Evolutionary conservation across 1,140 invertebrate genomes (phyloP), one percentile per base, ranked within the genome.

Genomic region (Drosophila dunni): DNA sequence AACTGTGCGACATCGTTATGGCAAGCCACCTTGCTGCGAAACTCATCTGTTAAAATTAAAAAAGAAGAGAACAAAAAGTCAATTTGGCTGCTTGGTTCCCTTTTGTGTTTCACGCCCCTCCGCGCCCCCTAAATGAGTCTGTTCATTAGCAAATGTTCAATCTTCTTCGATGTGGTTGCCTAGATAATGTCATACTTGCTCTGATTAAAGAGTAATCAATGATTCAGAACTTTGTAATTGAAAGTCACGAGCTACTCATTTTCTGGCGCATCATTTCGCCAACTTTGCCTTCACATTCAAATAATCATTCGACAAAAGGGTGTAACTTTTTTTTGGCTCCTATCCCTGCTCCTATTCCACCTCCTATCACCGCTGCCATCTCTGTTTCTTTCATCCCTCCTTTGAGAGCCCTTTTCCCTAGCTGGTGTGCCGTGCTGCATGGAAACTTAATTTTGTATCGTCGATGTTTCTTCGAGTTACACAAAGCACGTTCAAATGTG

Each of bases 21-120:
- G 92, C 98, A 98, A 15, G 96, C 97, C 54, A 97, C 96, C 94
- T 97, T 96, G 92, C 97, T 98, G 38, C 96, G 94, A 92, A 98
- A 98, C 92, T 97, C 96, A 93, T 97, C 97, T 98, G 94, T 79
- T 94, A 95, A 69, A 46, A 10, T 7, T 29, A 78, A 76, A 80
- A 80, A 57, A 45, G 8, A 44, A 54, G 51, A 24, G 48, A 75
- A 84, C 61, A 48, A 58, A 34, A 44, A 57, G 40, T 57, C 54
- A 42, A 44, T 42, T 44, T 38, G n/a, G 2, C 15, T n/a, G 11
- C 34, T 29, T 4, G 0, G 24, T 29, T 5, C 24, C 24, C 24
- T 29, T 29, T 29, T 29, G 24, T 29, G 24, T 29, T 29, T 6
- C 24, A 29, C 6, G 24, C 0, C 24, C 24, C 24, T 3, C 24